Percentiles rank a stretch among this genome's conserved stretches.
These are phyloP conservation scores for Agrochola lychnidis DNA, from an alignment of 2,888 invertebrate species.

Conservation along the genomic window DNA sequence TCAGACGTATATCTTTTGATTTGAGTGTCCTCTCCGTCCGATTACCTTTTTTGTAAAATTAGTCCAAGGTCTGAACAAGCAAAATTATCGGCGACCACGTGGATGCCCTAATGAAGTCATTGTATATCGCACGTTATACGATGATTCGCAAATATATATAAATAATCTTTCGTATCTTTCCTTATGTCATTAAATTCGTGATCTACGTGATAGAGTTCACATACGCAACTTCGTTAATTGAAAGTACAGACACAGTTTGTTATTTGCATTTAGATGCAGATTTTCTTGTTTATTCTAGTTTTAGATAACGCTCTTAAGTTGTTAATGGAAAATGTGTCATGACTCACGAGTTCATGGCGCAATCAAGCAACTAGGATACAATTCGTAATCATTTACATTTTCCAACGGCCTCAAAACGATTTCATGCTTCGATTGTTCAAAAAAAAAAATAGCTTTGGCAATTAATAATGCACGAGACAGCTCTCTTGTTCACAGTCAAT, in stretches of 20 bases:
- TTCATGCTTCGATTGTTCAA: conserved; percentile 68
- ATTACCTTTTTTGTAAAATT: conserved; percentile 44
- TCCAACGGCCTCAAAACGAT: conserved; percentile 55
- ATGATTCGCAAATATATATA: conserved; percentile 51
- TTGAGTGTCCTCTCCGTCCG: conserved; percentile 6
- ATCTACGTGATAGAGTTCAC: conserved; percentile 83
- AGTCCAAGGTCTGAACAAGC: conserved; percentile 41
- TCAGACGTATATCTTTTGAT: conserved; percentile 21
- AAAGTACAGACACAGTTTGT: conserved; percentile 21
- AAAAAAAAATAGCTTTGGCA: conserved; percentile 54
- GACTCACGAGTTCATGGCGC: background rate
- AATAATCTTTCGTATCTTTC: conserved; percentile 72
- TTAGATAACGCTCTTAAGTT: conserved; percentile 37
- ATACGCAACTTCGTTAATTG: conserved; percentile 68
- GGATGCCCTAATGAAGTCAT: conserved; percentile 48
- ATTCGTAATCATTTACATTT: conserved; percentile 19
- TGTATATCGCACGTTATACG: conserved; percentile 44
- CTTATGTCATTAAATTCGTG: conserved; percentile 68
- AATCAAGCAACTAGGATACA: background rate
- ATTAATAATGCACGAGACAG: conserved; percentile 70
- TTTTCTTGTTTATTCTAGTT: conserved; percentile 38
- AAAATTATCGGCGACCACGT: conserved; percentile 37
- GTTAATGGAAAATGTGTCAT: conserved; percentile 20
- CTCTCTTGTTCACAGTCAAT: conserved; percentile 77
- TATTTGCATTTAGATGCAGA: conserved; percentile 40